Base-by-base conservation (phyloP, 2,888 invertebrate species). In the Spilarctia lutea region DNA sequence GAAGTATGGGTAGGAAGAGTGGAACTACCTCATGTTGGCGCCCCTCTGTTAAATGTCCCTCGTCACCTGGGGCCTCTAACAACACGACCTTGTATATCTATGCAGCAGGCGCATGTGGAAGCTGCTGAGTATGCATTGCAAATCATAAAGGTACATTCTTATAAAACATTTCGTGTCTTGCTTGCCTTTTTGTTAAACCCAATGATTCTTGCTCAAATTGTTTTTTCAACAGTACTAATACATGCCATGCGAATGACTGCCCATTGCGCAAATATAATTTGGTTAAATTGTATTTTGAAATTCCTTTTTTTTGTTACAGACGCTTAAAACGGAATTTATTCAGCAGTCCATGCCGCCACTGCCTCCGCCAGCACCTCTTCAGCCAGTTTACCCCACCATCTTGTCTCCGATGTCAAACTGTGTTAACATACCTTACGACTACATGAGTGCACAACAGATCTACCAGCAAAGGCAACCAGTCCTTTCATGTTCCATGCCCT, bases 41-140 rank as follows among this genome's bases (percentile, higher is more conserved):
- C 79, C 24, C 95, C 95, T 0, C 79, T 95, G 24, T 75, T 94
- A 65, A 74, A 75, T 3, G 63, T 80, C 0, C 91, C 94, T 0
- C 85, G 87, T 3, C 81, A 81, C 33, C 79, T 95, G 56, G 95
- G 95, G 0, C 95, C 95, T 0, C 65, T 94, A 0, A 16, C 82
- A 1, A 91, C 94, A 0, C 82, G 89, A 13, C 80, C 91, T 2
- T 93, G 92, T 75, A 80, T 80, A 73, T 88, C 91, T 2, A 77
- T 91, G 75, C 89, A 91, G 39, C 92, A 94, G 79, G 94, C 95
- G 0, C 87, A 91, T 48, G 87, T 91, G 0, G 93, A 94, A 75
- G 94, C 94, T 10, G 95, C 95, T 0, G 91, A 93, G 71, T 85
- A 81, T 72, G 94, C 93, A 0, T 79, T 95, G 1, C 87, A 90